Base-by-base conservation (phyloP, 2,113 vertebrate genomes). In the Microcebus ravelobensis region DNA sequence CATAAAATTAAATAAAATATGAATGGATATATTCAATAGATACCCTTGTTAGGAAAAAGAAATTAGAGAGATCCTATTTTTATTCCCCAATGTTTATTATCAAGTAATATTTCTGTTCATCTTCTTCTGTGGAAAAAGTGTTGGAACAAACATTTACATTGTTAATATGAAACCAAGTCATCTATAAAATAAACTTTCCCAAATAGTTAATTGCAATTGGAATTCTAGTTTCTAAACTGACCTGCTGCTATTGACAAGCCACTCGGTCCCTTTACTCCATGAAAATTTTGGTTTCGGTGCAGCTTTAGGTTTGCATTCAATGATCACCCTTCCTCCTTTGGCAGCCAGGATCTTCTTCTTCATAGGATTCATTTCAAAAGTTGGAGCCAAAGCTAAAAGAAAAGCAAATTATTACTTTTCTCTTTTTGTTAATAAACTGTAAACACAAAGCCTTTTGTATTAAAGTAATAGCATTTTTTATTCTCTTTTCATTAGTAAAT, bases 251-350 rank as follows among this genome's bases (percentile, higher is more conserved):
- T 99, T 99, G 84, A 98, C 98, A 21, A 99, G 99, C 96, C 99
- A 98, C 97, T 99, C 99, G 0, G 99, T 99, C 94, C 99, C 99
- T 99, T 99, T 99, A 98, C 99, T 99, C 99, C 99, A 99, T 0
- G 98, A 99, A 98, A 99, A 98, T 77, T 89, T 98, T 15, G 99
- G 99, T 93, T 99, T 99, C 0, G 99, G 99, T 59, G 99, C 99
- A 0, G 99, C 99, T 98, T 99, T 99, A 29, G 99, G 99, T 90
- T 99, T 99, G 97, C 99, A 99, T 77, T 99, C 99, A 42, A 99
- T 99, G 95, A 99, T 98, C 70, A 99, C 99, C 11, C 99, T 99
- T 0, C 99, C 99, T 8, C 99, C 99, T 98, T 98, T 99, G 20
- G 99, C 99, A 52, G 99, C 99, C 94, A 99, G 96, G 74, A 99